phyloP scores from a whole-genome alignment of 2,113 vertebrate genomes.

The Embiotoca jacksoni region DNA sequence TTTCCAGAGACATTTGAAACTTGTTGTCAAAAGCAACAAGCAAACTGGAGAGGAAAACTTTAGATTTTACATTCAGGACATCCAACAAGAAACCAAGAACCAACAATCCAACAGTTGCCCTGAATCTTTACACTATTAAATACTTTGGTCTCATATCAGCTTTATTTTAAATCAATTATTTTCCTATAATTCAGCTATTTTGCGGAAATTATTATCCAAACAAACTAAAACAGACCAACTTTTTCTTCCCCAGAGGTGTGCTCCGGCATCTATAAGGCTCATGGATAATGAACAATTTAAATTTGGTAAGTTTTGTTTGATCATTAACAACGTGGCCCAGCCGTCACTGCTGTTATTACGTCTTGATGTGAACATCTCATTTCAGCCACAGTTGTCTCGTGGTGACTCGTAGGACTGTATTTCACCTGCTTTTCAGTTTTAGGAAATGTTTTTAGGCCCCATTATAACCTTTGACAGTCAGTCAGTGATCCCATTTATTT shows the following conservation, averaged over 20 bases:
- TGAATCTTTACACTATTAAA: no score
- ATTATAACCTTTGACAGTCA: neutral
- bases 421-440: constrained; percentile 32
- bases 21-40: neutral
- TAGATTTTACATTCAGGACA: no score
- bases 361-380: neutral
- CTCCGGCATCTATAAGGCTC: constrained; percentile 97
- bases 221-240: neutral
- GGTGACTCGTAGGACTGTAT: constrained; percentile 1
- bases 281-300: constrained; percentile 98
- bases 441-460: neutral
- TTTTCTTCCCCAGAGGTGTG: constrained; percentile 90
- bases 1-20: neutral
- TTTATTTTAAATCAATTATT: neutral
- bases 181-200: neutral
- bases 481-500: no score
- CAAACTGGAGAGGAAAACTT: neutral
- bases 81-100: no score
- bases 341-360: no score
- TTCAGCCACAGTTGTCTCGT: no score
- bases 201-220: neutral
- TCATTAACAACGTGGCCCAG: no score
- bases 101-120: no score
- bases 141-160: neutral
- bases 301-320: constrained; percentile 90